phyloP scores from a whole-genome alignment of 2,797 vertebrate genomes.

The Ctenopoma multispine region DNA sequence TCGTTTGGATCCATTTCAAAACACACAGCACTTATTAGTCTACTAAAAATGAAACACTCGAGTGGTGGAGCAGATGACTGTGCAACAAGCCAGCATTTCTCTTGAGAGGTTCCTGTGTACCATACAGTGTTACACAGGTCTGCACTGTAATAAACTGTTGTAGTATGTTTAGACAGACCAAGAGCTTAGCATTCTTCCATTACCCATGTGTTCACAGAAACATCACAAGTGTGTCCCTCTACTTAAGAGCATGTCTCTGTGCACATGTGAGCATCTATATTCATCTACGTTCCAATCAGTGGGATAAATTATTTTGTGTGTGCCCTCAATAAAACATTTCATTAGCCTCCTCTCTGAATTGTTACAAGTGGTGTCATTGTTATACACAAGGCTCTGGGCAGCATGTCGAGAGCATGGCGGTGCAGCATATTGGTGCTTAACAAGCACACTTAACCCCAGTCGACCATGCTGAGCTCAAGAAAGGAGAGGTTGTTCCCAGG shows the following conservation, averaged over 20 bases:
- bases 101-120: conserved; percentile 64
- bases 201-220: conserved; percentile 65
- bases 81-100: conserved; percentile 54
- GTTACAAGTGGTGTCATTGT: conserved; percentile 78
- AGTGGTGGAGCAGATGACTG: conserved; percentile 40
- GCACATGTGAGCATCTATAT: conserved; percentile 23
- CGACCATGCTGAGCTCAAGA: conserved; percentile 67
- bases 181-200: conserved; percentile 77
- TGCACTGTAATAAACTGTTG: conserved; percentile 73
- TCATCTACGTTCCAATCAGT: conserved; percentile 2
- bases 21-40: conserved; percentile 52
- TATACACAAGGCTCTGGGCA: conserved; percentile 64
- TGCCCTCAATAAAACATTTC: conserved; percentile 73
- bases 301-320: conserved; percentile 56
- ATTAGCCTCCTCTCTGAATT: conserved; percentile 77
- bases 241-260: conserved; percentile 43
- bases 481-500: conserved; percentile 73
- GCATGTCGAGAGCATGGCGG: conserved; percentile 58
- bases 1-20: conserved; percentile 52
- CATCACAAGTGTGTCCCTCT: conserved; percentile 51
- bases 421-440: conserved; percentile 61
- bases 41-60: conserved; percentile 54
- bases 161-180: conserved; percentile 76
- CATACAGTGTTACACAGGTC: conserved; percentile 60
- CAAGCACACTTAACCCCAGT: conserved; percentile 74